A percentile compares a stretch with the other conserved stretches of the same genome.
Conservation (phyloP, 2,797 vertebrate species). For the Argya squamiceps region DNA sequence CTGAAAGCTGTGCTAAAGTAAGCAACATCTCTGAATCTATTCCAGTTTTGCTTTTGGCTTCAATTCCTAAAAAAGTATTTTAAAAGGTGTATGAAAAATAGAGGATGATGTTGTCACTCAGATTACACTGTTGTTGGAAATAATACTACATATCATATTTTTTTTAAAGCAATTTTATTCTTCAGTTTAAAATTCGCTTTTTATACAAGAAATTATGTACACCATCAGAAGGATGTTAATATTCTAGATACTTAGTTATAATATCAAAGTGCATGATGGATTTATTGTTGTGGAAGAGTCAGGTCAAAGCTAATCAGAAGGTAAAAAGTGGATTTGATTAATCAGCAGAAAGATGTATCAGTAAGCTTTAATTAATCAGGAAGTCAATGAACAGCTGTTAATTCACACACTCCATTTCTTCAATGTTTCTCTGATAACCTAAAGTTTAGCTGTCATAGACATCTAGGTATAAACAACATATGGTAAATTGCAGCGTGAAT, state of each 20-base stretch:
- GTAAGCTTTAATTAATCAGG: background rate
- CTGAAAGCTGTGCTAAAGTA: background rate
- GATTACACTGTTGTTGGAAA: background rate
- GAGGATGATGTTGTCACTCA: background rate
- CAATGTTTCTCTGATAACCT: background rate
- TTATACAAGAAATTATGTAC: background rate
- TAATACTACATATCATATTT: background rate
- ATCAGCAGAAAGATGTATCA: background rate
- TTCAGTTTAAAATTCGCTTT: background rate
- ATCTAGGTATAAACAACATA: background rate
- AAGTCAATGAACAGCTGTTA: background rate
- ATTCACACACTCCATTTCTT: background rate
- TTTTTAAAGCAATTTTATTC: background rate
- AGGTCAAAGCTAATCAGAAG: background rate
- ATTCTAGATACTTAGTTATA: background rate
- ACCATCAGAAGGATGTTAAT: background rate
- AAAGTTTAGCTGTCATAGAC: background rate
- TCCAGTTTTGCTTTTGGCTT: background rate
- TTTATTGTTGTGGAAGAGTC: background rate
- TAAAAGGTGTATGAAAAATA: accelerated
- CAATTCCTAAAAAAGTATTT: background rate
- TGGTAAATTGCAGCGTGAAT: background rate
- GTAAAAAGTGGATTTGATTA: background rate
- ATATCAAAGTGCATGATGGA: background rate
- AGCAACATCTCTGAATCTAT: background rate